Evolutionary conservation across 53 echinoderm and acorn worm species (phyloP).

Genomic region (Temnopleurus reevesii): DNA sequence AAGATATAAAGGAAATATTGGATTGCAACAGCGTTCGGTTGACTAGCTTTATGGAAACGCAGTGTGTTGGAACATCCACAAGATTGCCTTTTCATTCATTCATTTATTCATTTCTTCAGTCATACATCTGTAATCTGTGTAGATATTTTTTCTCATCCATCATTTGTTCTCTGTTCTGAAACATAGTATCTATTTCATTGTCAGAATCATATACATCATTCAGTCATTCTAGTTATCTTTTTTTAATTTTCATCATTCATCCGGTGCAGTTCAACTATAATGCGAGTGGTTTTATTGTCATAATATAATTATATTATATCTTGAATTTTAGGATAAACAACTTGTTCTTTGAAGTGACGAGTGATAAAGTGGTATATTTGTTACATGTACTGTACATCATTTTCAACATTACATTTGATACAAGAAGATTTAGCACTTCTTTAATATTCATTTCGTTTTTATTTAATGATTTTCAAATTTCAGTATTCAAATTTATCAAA

Average conservation of each 20-base stretch:
- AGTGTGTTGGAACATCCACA: background rate
- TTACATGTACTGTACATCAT: background rate
- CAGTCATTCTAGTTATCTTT: background rate
- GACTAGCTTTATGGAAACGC: background rate
- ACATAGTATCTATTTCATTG: conserved; percentile 1
- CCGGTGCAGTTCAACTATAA: background rate
- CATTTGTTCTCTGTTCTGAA: background rate
- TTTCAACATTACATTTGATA: background rate
- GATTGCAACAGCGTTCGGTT: background rate
- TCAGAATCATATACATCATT: background rate
- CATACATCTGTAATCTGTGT: background rate
- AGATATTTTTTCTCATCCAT: background rate
- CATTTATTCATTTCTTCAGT: background rate
- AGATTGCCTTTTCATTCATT: background rate
- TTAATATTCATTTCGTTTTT: background rate
- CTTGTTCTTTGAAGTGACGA: background rate
- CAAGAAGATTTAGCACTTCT: background rate
- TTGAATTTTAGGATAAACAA: background rate
- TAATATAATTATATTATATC: background rate
- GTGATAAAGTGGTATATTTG: background rate
- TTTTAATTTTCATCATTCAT: background rate
- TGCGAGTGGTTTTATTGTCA: background rate
- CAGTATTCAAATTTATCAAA: background rate
- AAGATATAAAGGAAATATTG: background rate
- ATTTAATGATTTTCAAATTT: background rate